phyloP scores from a whole-genome alignment of 35 echinoderm and acorn worm genomes.

The Nesometra sesokonis region DNA sequence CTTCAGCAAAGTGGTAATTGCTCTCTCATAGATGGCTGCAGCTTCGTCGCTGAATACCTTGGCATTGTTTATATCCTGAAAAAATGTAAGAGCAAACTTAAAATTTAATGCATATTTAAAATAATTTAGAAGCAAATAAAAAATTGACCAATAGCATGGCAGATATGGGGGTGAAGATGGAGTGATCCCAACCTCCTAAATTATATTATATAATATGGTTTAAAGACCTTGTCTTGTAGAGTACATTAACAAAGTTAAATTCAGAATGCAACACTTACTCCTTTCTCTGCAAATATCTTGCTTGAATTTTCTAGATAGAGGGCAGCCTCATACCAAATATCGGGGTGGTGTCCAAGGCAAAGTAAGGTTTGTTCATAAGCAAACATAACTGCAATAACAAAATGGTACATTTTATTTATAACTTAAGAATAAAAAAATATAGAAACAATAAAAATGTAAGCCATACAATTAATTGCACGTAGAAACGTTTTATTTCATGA shows the following conservation, averaged over 20 bases:
- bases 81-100: no score
- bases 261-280: no score
- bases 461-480: background rate
- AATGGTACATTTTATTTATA: no score
- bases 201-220: no score
- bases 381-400: constrained; percentile 99
- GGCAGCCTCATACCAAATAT: constrained; percentile 97
- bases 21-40: constrained; percentile 91
- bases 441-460: background rate
- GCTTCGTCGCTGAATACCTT: constrained; percentile 99
- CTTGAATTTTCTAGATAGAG: constrained; percentile 85
- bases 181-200: no score
- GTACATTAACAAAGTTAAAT: no score
- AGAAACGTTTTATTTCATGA: no score
- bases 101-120: no score
- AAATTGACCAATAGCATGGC: no score
- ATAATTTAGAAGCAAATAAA: no score
- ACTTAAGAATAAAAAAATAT: constrained; percentile 8
- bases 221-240: no score
- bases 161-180: no score
- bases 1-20: constrained; percentile 91
- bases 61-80: constrained; percentile 94
- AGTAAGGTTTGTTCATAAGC: constrained; percentile 93
- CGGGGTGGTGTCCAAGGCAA: constrained; percentile 89
- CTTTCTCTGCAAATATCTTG: constrained; percentile 87